Base-by-base conservation (phyloP, 1,140 invertebrate species). In the Drosophila ambigua region DNA sequence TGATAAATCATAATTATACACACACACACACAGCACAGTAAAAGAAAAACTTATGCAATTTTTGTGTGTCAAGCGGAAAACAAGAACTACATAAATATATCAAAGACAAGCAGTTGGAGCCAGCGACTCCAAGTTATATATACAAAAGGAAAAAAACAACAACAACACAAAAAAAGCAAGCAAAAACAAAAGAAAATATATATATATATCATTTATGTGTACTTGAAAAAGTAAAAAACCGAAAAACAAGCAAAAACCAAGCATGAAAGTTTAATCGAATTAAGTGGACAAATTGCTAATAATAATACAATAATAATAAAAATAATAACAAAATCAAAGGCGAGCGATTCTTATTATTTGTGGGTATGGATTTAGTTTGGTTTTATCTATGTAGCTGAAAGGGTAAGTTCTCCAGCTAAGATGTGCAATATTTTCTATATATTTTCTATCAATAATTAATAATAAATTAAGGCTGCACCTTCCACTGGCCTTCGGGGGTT, bases 231-330 rank as follows among this genome's bases (percentile, higher is more conserved):
- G 75, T 79, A 83, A 84, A 72, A 74, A 74, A 69, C 58, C 73
- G 49, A 76, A 63, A 72, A 62, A 60, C 61, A 51, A 62, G 35
- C 39, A 77, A 72, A 62, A 65, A 46, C 11, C 35, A 68, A 79
- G 74, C 68, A 79, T 58, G 65, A 76, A 84, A 72, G 67, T 85
- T 85, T 84, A 80, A 80, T 85, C 73, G 77, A 85, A 87, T 81
- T 87, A 85, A 85, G 82, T 85, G 81, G 77, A 87, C 60, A 75
- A 85, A 85, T 85, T 85, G 82, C 81, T 87, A 85, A 85, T 85
- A 81, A 74, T 69, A 69, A 69, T 73, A 73, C 85, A 81, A 74
- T 69, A 69, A 69, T 73, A 73, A 73, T 72, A 72, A 62, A 73
- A 73, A 50, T 68, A 74, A 84, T 80, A 82, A 85, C 77, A 82